Percentiles rank a stretch among this genome's conserved stretches.
Evolutionary conservation across 1,140 invertebrate species (phyloP).

Genomic region (Pseudomyrmex sp.): DNA sequence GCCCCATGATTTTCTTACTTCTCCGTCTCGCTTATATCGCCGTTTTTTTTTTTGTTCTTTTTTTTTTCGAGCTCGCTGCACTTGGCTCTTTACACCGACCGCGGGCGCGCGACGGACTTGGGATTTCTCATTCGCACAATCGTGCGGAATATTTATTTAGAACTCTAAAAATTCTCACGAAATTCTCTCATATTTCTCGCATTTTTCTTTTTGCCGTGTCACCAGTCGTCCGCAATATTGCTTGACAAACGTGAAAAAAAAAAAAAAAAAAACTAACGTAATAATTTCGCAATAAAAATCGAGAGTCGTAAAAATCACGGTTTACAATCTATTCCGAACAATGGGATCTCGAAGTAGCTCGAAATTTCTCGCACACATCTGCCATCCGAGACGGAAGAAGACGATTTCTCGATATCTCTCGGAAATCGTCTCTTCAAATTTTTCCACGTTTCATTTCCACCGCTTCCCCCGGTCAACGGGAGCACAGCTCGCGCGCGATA

Average conservation of each 20-base stretch:
- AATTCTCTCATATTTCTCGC: no score
- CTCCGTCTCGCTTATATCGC: slow-evolving; percentile 27
- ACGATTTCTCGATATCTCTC: not conserved
- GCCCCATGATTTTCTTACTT: slow-evolving; percentile 60
- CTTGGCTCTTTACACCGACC: slow-evolving; percentile 22
- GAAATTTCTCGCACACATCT: not conserved
- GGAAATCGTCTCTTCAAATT: slow-evolving; percentile 18
- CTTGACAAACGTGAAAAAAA: no score
- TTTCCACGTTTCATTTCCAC: slow-evolving; percentile 28
- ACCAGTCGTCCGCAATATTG: no score
- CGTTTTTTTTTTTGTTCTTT: slow-evolving; percentile 34
- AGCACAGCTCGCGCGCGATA: slow-evolving; percentile 19
- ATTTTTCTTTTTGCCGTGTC: no score
- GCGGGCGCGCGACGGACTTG: slow-evolving; percentile 4
- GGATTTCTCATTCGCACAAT: not conserved
- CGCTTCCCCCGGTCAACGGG: not conserved
- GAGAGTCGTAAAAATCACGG: no score
- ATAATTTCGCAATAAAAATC: no score
- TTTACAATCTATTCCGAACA: no score
- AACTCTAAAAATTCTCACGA: no score
- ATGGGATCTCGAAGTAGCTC: not conserved
- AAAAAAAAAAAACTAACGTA: no score
- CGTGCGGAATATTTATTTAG: not conserved
- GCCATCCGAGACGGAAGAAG: not conserved
- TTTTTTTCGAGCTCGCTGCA: slow-evolving; percentile 3